Conservation (phyloP, 2,113 vertebrate genomes). For the Anas platyrhynchos region DNA sequence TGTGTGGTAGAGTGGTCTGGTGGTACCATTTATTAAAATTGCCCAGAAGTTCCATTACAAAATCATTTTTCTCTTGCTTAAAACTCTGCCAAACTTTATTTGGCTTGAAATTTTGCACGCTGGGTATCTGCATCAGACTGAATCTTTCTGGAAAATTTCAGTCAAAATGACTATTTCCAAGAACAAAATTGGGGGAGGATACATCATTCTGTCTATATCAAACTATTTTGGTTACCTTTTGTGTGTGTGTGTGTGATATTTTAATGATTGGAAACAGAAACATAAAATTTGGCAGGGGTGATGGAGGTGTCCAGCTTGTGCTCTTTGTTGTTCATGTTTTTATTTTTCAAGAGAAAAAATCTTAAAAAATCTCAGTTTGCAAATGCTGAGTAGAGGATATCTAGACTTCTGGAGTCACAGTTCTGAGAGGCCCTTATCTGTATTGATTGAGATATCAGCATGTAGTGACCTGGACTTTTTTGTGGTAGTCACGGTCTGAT, state of each 20-base stretch:
- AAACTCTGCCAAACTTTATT: constrained; percentile 19
- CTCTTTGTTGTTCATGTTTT: background rate
- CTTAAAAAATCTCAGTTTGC: background rate
- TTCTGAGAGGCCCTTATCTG: background rate
- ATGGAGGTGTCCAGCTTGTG: background rate
- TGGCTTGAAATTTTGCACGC: constrained; percentile 20
- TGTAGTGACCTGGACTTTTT: background rate
- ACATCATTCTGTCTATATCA: background rate
- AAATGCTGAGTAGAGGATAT: background rate
- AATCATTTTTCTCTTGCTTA: background rate
- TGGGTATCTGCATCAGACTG: background rate
- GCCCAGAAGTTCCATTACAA: constrained; percentile 33
- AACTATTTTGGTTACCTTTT: background rate
- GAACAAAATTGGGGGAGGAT: constrained; percentile 8
- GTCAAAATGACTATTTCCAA: constrained; percentile 37
- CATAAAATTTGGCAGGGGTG: background rate
- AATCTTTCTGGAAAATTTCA: constrained; percentile 39
- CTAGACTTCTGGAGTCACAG: background rate
- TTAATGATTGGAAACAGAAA: background rate
- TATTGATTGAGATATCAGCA: background rate
- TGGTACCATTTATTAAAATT: background rate
- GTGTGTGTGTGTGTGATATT: background rate
- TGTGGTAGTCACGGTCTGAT: too few relatives aligned
- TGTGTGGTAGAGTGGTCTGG: background rate
- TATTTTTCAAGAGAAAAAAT: background rate